Conservation (phyloP, 2,797 vertebrate genomes). For the Nyctibius grandis region DNA sequence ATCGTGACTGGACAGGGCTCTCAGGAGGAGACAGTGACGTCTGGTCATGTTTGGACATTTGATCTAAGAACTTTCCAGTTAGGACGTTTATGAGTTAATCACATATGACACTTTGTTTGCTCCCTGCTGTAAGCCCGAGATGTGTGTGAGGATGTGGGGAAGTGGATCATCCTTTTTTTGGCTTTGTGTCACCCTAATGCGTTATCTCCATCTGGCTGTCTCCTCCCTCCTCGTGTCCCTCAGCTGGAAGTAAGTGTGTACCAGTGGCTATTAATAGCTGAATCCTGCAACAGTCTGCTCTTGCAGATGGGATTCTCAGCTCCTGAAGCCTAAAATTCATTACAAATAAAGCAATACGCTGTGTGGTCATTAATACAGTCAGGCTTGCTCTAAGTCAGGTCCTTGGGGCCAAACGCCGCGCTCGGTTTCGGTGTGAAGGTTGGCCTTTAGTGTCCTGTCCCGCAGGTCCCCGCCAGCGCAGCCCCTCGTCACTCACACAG, state of each 20-base stretch:
- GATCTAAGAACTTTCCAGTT: neutral
- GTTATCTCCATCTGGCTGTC: conserved; percentile 74
- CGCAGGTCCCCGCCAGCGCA: fast-evolving
- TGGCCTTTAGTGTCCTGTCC: neutral
- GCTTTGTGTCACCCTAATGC: conserved; percentile 55
- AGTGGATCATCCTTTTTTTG: conserved; percentile 64
- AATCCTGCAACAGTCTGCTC: conserved; percentile 71
- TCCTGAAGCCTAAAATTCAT: conserved; percentile 64
- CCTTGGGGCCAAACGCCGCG: neutral
- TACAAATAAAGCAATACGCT: conserved; percentile 52
- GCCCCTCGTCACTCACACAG: neutral
- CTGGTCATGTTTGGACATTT: neutral
- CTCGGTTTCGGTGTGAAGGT: neutral
- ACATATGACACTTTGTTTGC: neutral
- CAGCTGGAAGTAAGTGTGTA: conserved; percentile 66
- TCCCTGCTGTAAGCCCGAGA: neutral
- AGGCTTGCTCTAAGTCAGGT: neutral
- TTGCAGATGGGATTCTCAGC: conserved; percentile 72
- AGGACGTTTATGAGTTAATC: conserved; percentile 17
- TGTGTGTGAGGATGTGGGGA: conserved; percentile 25
- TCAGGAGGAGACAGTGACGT: neutral
- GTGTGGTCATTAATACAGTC: conserved; percentile 59
- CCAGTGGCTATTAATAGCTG: conserved; percentile 76
- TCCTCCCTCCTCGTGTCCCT: conserved; percentile 59
- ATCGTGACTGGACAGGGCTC: fast-evolving